These are phyloP conservation scores for Spermophilus dauricus DNA, from an alignment of 2,113 vertebrate species.

Conservation along the genomic window DNA sequence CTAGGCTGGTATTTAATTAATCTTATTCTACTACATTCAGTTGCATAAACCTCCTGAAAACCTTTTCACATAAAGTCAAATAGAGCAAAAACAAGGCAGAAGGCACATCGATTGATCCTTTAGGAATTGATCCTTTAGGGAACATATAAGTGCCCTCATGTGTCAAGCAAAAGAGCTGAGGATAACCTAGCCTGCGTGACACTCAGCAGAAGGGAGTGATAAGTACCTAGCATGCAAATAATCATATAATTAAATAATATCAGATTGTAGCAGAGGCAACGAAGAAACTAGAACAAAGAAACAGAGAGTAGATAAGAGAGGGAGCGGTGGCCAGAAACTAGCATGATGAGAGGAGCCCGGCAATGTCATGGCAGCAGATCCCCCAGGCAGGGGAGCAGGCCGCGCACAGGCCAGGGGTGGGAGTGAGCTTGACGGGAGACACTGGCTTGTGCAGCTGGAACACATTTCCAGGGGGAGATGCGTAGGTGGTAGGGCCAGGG, in stretches of 20 bases:
- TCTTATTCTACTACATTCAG: background rate
- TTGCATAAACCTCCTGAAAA: background rate
- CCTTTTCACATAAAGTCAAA: background rate
- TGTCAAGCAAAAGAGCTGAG: background rate
- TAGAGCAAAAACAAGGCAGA: background rate
- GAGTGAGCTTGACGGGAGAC: background rate
- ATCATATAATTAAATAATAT: background rate
- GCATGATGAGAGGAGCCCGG: background rate
- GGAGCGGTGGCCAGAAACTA: background rate
- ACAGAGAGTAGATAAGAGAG: background rate
- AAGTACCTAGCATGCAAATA: background rate
- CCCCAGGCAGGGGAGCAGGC: background rate
- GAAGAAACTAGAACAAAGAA: background rate
- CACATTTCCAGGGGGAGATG: background rate
- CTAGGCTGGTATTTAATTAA: background rate
- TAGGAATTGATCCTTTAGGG: background rate
- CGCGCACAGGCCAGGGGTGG: background rate
- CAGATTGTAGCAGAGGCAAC: background rate
- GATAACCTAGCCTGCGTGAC: background rate
- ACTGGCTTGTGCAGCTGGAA: background rate
- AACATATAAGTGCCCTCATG: background rate
- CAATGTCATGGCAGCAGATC: background rate
- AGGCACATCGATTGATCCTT: background rate
- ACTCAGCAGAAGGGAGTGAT: background rate
- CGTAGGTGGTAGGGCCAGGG: background rate